phyloP scores from a whole-genome alignment of 2,888 invertebrate species.

The Serrognathus titanus region DNA sequence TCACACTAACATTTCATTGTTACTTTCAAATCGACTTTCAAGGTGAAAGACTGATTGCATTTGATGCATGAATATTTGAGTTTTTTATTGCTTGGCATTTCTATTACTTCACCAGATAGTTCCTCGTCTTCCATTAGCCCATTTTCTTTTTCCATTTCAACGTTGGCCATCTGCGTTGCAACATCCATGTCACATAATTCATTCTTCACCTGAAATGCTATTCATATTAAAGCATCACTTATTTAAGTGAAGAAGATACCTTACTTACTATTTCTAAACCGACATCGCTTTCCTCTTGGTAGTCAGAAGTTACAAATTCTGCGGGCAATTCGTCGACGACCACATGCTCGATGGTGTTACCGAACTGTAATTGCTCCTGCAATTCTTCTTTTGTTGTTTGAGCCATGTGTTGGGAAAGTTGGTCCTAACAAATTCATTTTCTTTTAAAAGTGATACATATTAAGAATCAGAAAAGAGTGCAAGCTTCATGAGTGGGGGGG shows the following conservation, averaged over 20 bases:
- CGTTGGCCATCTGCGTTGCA: slow-evolving; percentile 14
- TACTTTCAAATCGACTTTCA: slow-evolving; percentile 47
- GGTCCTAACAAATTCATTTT: slow-evolving; percentile 28
- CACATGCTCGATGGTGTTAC: slow-evolving; percentile 35
- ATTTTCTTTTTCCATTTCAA: slow-evolving; percentile 13
- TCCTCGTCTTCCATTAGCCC: not conserved
- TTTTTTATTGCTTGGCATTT: slow-evolving; percentile 6
- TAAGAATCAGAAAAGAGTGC: slow-evolving; percentile 3
- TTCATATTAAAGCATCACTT: not conserved
- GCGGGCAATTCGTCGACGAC: slow-evolving; percentile 36
- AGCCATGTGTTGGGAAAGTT: slow-evolving; percentile 35
- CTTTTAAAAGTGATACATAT: not conserved
- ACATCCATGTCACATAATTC: slow-evolving; percentile 4
- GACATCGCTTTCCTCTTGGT: slow-evolving; percentile 9
- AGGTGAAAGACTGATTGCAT: slow-evolving; percentile 43
- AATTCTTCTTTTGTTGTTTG: slow-evolving; percentile 38
- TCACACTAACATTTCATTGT: not conserved
- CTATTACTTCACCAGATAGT: not conserved
- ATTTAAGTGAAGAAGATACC: not conserved
- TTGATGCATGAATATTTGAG: slow-evolving; percentile 44
- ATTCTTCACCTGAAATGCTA: slow-evolving; percentile 7
- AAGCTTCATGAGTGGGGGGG: not conserved
- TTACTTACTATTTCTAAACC: not conserved
- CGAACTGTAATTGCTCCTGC: slow-evolving; percentile 42
- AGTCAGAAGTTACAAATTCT: slow-evolving; percentile 36